A percentile compares a stretch with the other conserved stretches of the same genome.
phyloP scores from a whole-genome alignment of 2,888 invertebrate genomes.

The Lasioglossum pauxillum region DNA sequence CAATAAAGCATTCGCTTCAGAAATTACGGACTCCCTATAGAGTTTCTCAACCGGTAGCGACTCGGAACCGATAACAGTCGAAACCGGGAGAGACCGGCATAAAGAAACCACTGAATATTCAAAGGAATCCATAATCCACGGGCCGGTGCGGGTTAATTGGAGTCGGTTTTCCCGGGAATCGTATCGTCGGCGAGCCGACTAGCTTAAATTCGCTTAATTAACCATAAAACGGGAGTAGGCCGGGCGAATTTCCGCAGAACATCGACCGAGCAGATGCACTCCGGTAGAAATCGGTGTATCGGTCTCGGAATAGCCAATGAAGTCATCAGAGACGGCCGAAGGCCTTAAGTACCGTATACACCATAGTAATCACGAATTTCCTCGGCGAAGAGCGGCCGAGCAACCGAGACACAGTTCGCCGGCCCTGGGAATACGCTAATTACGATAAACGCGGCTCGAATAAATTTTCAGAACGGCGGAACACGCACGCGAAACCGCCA shows the following conservation, averaged over 20 bases:
- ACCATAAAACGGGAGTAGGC: neutral
- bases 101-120: neutral
- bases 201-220: constrained; percentile 4
- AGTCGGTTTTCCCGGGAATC: neutral
- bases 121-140: neutral
- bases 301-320: constrained; percentile 1
- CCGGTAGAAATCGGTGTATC: neutral
- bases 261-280: neutral
- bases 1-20: neutral
- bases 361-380: neutral
- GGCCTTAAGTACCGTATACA: neutral
- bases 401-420: neutral
- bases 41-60: neutral
- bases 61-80: neutral
- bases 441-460: constrained; percentile 32
- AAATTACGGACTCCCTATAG: neutral
- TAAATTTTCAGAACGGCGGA: constrained; percentile 30
- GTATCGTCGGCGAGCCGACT: neutral
- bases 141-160: neutral
- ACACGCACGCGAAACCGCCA: constrained; percentile 16
- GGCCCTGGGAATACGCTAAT: constrained; percentile 30
- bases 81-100: neutral
- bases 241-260: neutral
- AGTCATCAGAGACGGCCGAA: neutral
- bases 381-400: neutral